Percentiles rank a stretch among this genome's conserved stretches.
Evolutionary conservation across 2,797 vertebrate genomes (phyloP).

Genomic region (Phoxinus dragarum): DNA sequence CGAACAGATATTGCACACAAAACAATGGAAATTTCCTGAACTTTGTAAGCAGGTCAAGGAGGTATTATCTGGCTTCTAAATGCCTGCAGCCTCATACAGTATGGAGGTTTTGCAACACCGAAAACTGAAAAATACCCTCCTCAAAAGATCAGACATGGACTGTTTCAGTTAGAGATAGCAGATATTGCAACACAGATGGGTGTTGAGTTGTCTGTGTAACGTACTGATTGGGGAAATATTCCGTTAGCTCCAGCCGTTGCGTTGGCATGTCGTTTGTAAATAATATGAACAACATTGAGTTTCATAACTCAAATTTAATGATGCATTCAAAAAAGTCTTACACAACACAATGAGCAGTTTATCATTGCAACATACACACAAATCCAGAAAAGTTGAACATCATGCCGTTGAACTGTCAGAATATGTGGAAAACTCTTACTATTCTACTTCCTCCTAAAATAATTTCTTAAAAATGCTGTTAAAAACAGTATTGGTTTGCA

Average conservation of each 20-base stretch:
- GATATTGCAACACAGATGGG: slow-evolving; percentile 15
- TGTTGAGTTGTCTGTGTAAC: not conserved
- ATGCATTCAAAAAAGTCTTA: slow-evolving; percentile 7
- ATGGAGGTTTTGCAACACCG: not conserved
- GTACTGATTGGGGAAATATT: not conserved
- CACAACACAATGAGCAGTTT: slow-evolving; percentile 12
- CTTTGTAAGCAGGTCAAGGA: slow-evolving; percentile 63
- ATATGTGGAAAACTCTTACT: not conserved
- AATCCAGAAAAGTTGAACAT: not conserved
- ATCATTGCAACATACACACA: slow-evolving; percentile 25
- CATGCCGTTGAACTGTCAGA: not conserved
- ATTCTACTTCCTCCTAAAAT: not conserved
- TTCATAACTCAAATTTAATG: slow-evolving; percentile 19
- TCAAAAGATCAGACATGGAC: not conserved
- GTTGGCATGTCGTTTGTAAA: not conserved
- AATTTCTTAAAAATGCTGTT: not conserved
- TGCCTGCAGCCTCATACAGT: slow-evolving; percentile 43
- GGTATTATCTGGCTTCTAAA: slow-evolving; percentile 61
- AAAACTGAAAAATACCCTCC: not conserved
- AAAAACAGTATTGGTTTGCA: not conserved
- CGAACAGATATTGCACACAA: slow-evolving; percentile 64
- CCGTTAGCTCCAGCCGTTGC: not conserved
- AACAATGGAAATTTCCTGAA: slow-evolving; percentile 54
- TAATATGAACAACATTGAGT: not conserved
- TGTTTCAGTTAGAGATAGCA: not conserved